A percentile compares a stretch with the other conserved stretches of the same genome.
Evolutionary conservation across 2,797 vertebrate species (phyloP).

Genomic region (Manis crassicaudata): DNA sequence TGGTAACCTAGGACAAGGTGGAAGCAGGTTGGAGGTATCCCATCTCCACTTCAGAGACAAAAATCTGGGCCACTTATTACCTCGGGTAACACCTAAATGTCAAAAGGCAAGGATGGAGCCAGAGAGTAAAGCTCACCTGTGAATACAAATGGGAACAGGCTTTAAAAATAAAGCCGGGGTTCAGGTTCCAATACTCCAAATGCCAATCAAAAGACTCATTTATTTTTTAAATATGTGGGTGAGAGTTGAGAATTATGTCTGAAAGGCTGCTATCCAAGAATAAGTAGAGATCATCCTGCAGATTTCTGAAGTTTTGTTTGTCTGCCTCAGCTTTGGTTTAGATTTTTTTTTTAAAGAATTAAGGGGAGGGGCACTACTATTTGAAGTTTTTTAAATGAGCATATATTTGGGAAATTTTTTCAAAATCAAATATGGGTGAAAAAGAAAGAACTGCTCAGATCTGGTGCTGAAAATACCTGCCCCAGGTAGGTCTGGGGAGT

Average conservation of each 20-base stretch:
- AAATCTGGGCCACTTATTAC: constrained; percentile 75
- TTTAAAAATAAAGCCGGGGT: constrained; percentile 77
- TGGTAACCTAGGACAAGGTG: constrained; percentile 40
- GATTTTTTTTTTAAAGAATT: neutral
- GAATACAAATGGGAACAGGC: constrained; percentile 61
- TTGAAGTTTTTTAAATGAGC: neutral
- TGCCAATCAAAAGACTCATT: constrained; percentile 81
- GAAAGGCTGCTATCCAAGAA: constrained; percentile 63
- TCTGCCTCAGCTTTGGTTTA: constrained; percentile 38
- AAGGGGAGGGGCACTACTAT: neutral
- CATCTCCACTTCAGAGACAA: constrained; percentile 67
- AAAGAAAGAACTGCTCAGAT: constrained; percentile 1
- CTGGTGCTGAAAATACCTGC: neutral
- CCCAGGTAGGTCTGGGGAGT: neutral
- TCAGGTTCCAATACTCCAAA: constrained; percentile 81
- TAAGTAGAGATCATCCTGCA: constrained; percentile 57
- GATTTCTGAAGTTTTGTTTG: constrained; percentile 54
- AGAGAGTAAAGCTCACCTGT: constrained; percentile 56
- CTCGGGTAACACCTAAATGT: constrained; percentile 72
- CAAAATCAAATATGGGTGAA: constrained; percentile 21
- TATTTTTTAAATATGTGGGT: constrained; percentile 78
- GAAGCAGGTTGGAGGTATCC: constrained; percentile 47
- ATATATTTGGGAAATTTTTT: constrained; percentile 10
- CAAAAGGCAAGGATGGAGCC: constrained; percentile 44
- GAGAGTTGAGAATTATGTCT: constrained; percentile 60